Evolutionary conservation across 1,140 invertebrate species (phyloP).

Genomic region (Agrilus planipennis): DNA sequence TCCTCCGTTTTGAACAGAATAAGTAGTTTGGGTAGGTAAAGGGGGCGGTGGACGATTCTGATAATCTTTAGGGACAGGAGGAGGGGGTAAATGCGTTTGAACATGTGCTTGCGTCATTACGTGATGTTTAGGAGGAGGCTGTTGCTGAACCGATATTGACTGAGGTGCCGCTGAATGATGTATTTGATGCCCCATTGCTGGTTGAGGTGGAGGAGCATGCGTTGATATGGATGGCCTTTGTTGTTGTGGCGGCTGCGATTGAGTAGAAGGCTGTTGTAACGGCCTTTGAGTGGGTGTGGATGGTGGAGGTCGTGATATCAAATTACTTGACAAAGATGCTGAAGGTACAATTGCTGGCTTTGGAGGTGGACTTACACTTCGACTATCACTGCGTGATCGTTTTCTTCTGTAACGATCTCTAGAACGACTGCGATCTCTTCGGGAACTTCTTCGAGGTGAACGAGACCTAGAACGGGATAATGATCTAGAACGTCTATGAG

Average conservation of each 20-base stretch:
- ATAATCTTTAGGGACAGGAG: constrained; percentile 3
- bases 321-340: no score
- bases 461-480: constrained; percentile 20
- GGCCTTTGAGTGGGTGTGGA: constrained; percentile 7
- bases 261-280: constrained; percentile 5
- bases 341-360: no score
- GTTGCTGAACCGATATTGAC: constrained; percentile 3
- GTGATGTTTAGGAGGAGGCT: constrained; percentile 1
- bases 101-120: constrained; percentile 4
- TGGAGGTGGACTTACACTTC: constrained; percentile 10
- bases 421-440: constrained; percentile 18
- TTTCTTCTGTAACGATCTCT: constrained; percentile 11
- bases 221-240: neutral
- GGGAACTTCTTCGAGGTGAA: constrained; percentile 13
- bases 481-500: constrained; percentile 19
- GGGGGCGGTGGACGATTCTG: constrained; percentile 6
- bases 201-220: neutral
- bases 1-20: constrained; percentile 11
- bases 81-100: constrained; percentile 1
- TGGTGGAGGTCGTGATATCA: constrained; percentile 9
- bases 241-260: constrained; percentile 4
- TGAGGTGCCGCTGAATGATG: constrained; percentile 1
- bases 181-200: constrained; percentile 1
- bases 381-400: constrained; percentile 11
- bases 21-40: constrained; percentile 1